Evolutionary conservation across 1,140 invertebrate genomes (phyloP), one percentile per base, ranked within the genome.

Genomic region (Maconellicoccus hirsutus): DNA sequence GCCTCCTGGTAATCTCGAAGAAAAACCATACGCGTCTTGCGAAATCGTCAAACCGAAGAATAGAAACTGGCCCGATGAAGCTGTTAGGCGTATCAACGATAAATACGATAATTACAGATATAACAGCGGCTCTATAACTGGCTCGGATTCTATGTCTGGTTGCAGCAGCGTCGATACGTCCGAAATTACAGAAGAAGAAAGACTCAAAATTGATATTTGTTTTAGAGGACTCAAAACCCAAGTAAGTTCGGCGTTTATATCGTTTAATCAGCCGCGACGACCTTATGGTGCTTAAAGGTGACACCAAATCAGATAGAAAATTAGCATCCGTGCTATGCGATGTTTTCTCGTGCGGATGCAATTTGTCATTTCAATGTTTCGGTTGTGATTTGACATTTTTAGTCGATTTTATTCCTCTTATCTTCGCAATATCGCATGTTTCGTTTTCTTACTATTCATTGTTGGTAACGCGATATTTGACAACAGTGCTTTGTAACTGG

Each of bases 191-290:
- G 88, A 90, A 59, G 79, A 85, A 70, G 90, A 92, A 75, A 80
- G 89, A 8, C 81, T 84, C n/a, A 88, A 91, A 78, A 84, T 92
- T 71, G 90, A 93, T 78, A 86, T 86, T 59, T 91, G 91, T 76
- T 91, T 91, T 75, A 82, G 84, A 25, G 89, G 89, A 42, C 83
- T 91, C 71, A 89, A 90, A 76, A 89, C 89, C 0, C 85, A 88
- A 76, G 83, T 84, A 76, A 66, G 61, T 66, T 19, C 42, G n/a
- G 6, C 42, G n/a, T 16, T 52, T 16, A 52, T 6, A 4, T 16
- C n/a, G n/a, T 16, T 16, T 52, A 52, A 52, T 52, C 42, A 52
- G 42, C 42, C 42, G 42, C 6, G n/a, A 3, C 42, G 42, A 52
- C 42, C 42, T 52, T 52, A 52, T 2, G 3, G 42, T 16, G 10